Evolutionary conservation across 2,797 vertebrate genomes (phyloP).

Genomic region (Parauchenoglanis punctatus): DNA sequence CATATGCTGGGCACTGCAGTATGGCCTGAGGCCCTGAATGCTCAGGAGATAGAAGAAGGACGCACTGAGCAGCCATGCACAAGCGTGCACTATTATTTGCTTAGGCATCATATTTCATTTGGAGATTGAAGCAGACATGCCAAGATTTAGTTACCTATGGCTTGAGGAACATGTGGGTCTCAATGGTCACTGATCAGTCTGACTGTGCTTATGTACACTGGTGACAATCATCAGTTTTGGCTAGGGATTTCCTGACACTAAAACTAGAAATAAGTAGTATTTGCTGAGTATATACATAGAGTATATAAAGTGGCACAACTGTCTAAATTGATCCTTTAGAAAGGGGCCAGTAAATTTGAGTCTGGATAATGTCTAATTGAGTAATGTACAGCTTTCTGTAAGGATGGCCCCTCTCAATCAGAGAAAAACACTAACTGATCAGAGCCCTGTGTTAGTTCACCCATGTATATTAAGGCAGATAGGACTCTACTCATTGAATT

Average conservation of each 20-base stretch:
- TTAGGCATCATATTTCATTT: constrained; percentile 13
- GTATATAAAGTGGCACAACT: background rate
- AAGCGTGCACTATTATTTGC: constrained; percentile 24
- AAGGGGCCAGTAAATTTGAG: background rate
- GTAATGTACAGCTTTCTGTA: background rate
- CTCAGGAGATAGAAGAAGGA: constrained; percentile 26
- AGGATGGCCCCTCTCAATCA: background rate
- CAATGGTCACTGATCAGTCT: constrained; percentile 19
- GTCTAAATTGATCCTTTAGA: background rate
- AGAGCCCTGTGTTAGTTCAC: background rate
- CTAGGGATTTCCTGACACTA: background rate
- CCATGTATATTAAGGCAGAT: background rate
- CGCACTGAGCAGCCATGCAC: constrained; percentile 24
- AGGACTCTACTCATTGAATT: background rate
- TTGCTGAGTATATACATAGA: background rate
- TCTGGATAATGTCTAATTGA: background rate
- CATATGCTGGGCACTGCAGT: constrained; percentile 70
- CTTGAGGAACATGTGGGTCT: constrained; percentile 26
- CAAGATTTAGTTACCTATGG: constrained; percentile 25
- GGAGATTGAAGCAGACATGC: background rate
- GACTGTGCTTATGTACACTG: constrained; percentile 11
- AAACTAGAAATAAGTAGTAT: constrained; percentile 3
- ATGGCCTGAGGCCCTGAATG: constrained; percentile 35
- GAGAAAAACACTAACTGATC: background rate
- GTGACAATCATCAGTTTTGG: background rate